These are phyloP conservation scores for Acronicta alni DNA, from an alignment of 2,888 invertebrate species.

Conservation along the genomic window DNA sequence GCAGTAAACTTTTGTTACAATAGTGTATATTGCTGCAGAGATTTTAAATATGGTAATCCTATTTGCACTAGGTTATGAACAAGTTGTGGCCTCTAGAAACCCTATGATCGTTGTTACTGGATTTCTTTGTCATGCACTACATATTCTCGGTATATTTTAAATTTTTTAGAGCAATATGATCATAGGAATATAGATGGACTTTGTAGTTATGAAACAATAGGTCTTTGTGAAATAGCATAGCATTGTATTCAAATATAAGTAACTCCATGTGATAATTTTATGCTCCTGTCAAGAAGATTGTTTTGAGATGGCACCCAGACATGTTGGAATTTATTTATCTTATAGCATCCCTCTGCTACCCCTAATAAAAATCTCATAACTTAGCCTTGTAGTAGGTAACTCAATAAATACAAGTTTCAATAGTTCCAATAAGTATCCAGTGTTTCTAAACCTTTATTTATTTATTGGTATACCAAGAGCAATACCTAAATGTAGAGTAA, in stretches of 20 bases:
- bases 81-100: conserved; percentile 66
- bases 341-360: no score
- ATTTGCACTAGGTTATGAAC: conserved; percentile 67
- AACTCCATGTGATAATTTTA: conserved; percentile 24
- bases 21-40: conserved; percentile 34
- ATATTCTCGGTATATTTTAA: neutral
- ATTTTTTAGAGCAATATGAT: conserved; percentile 14
- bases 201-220: conserved; percentile 39
- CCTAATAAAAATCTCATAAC: no score
- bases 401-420: no score
- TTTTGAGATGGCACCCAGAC: neutral
- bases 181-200: conserved; percentile 6
- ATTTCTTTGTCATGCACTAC: conserved; percentile 17
- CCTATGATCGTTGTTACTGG: conserved; percentile 55
- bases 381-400: no score
- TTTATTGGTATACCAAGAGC: no score
- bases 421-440: no score
- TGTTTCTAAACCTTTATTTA: no score
- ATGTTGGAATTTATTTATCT: neutral
- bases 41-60: conserved; percentile 57
- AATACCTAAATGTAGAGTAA: no score
- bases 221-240: conserved; percentile 32
- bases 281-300: conserved; percentile 20
- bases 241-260: conserved; percentile 45
- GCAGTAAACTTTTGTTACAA: conserved; percentile 49